Percentiles rank a stretch among this genome's conserved stretches.
phyloP scores from a whole-genome alignment of 2,113 vertebrate species.

The Malurus melanocephalus region DNA sequence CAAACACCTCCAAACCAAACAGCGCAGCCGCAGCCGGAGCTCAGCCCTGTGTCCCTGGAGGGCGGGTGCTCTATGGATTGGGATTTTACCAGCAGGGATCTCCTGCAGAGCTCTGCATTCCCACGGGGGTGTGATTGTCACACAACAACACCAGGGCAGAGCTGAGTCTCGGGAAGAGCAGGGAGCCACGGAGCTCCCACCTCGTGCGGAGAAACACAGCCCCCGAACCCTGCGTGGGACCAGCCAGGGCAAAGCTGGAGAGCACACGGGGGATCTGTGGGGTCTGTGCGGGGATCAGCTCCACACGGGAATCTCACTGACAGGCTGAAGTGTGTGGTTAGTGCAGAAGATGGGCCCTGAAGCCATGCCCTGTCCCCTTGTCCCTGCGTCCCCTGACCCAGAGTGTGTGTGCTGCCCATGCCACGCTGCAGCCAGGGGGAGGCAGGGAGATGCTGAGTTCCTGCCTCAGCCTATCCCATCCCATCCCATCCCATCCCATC shows the following conservation, averaged over 20 bases:
- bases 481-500: not conserved
- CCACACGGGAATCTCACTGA: not conserved
- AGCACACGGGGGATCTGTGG: rapidly evolving
- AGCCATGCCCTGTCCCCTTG: rapidly evolving
- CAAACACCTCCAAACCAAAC: not conserved
- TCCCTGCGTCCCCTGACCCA: rapidly evolving
- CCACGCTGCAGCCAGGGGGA: not conserved
- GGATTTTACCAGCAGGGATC: not conserved
- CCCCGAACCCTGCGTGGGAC: rapidly evolving
- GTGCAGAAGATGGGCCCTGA: not conserved
- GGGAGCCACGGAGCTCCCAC: rapidly evolving
- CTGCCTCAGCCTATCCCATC: not conserved
- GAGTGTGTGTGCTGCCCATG: not conserved
- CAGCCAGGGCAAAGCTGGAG: not conserved
- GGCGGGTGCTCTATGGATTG: rapidly evolving
- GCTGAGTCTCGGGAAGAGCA: not conserved
- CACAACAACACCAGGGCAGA: not conserved
- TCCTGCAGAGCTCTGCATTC: not conserved
- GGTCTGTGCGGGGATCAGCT: not conserved
- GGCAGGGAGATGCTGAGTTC: not conserved
- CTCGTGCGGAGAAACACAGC: rapidly evolving
- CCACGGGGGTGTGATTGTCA: not conserved
- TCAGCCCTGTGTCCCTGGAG: rapidly evolving
- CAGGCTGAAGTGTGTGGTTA: rapidly evolving
- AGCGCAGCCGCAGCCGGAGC: not conserved